These are phyloP conservation scores for Ciconia boyciana DNA, from an alignment of 2,113 vertebrate species.

Conservation along the genomic window DNA sequence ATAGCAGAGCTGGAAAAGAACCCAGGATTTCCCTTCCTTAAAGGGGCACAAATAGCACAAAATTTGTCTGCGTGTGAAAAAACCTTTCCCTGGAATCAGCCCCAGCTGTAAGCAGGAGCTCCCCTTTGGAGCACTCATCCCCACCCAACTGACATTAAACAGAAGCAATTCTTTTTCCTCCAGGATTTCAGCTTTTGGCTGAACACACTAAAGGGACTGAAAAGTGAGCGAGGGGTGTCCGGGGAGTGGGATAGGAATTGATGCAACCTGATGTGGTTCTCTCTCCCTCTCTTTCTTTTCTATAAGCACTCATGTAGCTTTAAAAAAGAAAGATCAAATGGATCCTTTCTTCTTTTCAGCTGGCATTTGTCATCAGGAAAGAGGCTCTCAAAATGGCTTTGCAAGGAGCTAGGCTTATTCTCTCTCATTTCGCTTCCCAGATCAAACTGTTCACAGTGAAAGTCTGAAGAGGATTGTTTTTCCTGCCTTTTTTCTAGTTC, in stretches of 20 bases:
- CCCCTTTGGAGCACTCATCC: neutral
- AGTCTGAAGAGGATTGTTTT: slow-evolving; percentile 52
- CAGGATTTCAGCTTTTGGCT: slow-evolving; percentile 6
- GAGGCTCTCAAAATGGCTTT: slow-evolving; percentile 29
- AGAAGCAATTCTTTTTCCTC: neutral
- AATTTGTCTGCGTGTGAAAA: neutral
- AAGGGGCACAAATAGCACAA: neutral
- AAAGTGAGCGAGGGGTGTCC: neutral
- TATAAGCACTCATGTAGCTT: neutral
- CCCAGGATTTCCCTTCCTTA: neutral
- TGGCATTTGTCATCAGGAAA: slow-evolving; percentile 32
- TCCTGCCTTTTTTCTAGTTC: neutral
- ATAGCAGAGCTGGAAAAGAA: neutral
- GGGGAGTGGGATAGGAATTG: neutral
- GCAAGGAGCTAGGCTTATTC: slow-evolving; percentile 13
- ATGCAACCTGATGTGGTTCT: neutral
- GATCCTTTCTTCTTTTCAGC: slow-evolving; percentile 50
- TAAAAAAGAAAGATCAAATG: slow-evolving; percentile 47
- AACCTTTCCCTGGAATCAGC: neutral
- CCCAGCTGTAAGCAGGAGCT: neutral
- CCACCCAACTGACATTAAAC: neutral
- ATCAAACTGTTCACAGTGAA: slow-evolving; percentile 23
- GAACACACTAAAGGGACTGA: neutral
- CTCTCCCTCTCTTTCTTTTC: neutral
- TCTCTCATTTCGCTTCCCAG: neutral